Conservation (phyloP, 2,888 invertebrate species). For the Zygothrica quintamaculata region DNA sequence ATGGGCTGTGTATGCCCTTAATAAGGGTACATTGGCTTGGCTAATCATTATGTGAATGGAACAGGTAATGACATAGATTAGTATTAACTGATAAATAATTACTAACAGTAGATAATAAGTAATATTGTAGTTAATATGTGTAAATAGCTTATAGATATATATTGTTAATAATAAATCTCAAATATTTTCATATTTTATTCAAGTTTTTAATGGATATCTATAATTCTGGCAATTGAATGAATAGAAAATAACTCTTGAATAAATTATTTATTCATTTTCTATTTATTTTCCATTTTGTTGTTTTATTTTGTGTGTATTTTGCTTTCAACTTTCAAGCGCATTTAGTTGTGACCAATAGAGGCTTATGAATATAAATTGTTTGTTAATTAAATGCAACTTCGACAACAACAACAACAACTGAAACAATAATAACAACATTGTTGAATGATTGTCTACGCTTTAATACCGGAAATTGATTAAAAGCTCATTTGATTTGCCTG, state of each 20-base stretch:
- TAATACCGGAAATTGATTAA: constrained; percentile 79
- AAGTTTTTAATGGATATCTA: not conserved
- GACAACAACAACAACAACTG: constrained; percentile 33
- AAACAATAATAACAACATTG: constrained; percentile 35
- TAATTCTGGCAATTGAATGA: not conserved
- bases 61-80: not conserved
- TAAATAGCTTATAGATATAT: not conserved
- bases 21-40: not conserved
- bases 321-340: constrained; percentile 53
- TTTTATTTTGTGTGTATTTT: constrained; percentile 33
- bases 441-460: constrained; percentile 58
- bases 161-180: not conserved
- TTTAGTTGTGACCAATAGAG: constrained; percentile 74
- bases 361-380: constrained; percentile 81
- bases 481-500: constrained; percentile 74
- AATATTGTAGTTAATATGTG: too few species aligned
- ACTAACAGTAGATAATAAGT: too few species aligned
- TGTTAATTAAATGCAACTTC: constrained; percentile 78
- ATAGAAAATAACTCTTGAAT: not conserved
- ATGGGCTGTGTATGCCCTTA: constrained; percentile 40
- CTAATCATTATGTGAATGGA: not conserved
- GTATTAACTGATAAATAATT: too few species aligned
- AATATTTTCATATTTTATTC: not conserved
- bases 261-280: constrained; percentile 2
- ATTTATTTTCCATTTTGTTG: constrained; percentile 30